Conservation (phyloP, 2,888 invertebrate genomes). For the Andrena camellia region DNA sequence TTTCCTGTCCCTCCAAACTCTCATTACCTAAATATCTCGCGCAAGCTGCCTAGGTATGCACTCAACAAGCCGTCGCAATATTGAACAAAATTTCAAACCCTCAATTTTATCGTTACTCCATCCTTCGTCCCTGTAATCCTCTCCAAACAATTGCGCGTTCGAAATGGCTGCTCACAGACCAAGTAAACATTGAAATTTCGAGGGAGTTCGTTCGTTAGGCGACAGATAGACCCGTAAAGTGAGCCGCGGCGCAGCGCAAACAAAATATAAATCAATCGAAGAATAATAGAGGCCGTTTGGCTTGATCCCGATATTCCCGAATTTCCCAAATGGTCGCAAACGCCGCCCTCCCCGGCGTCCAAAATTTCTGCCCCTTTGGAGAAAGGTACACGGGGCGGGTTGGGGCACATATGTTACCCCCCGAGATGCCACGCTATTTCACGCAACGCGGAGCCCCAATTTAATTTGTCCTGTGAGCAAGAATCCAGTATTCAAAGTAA, state of each 20-base stretch:
- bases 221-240: constrained; percentile 56
- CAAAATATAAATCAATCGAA: constrained; percentile 84
- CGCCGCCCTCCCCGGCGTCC: constrained; percentile 71
- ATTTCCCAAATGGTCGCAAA: constrained; percentile 82
- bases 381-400: constrained; percentile 67
- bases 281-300: constrained; percentile 79
- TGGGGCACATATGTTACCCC: constrained; percentile 75
- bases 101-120: too few species aligned
- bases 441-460: constrained; percentile 76
- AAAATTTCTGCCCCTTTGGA: constrained; percentile 70
- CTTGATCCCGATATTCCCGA: constrained; percentile 81
- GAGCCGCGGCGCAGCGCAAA: constrained; percentile 75
- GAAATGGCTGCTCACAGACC: not conserved
- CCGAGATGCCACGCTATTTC: constrained; percentile 77
- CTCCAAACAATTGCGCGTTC: not conserved
- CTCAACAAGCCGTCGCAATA: not conserved
- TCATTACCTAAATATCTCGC: not conserved
- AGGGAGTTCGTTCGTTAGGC: not conserved
- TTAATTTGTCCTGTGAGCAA: constrained; percentile 72
- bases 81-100: not conserved
- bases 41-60: not conserved
- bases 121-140: not conserved
- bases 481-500: constrained; percentile 47
- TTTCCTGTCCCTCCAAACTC: too few species aligned
- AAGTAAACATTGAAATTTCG: not conserved